Evolutionary conservation across 2,797 vertebrate species (phyloP).

Genomic region (Hapalemur alaotrensis): DNA sequence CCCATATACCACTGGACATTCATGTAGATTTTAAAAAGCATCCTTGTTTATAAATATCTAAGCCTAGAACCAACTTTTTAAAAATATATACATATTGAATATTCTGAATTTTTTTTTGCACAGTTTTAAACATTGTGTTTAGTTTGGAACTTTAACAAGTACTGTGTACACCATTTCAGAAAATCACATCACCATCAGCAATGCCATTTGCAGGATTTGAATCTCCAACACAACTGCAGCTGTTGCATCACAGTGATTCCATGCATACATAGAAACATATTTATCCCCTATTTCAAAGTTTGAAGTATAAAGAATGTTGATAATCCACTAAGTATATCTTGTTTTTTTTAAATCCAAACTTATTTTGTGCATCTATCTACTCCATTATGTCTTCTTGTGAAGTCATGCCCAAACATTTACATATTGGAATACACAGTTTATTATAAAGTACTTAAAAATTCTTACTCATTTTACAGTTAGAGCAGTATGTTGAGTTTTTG

Average conservation of each 20-base stretch:
- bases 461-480: neutral
- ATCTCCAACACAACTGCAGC: neutral
- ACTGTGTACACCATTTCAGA: neutral
- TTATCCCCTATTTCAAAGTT: neutral
- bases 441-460: neutral
- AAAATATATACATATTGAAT: neutral
- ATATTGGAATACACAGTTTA: neutral
- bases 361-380: neutral
- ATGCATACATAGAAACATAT: neutral
- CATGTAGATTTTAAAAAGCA: neutral
- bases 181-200: neutral
- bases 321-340: slow-evolving; percentile 14
- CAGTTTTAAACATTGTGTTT: neutral
- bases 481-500: neutral
- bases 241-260: neutral
- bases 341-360: neutral
- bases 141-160: neutral
- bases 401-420: neutral
- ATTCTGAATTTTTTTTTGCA: neutral
- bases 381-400: neutral
- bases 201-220: fast-evolving
- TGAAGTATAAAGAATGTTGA: neutral
- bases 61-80: slow-evolving; percentile 12
- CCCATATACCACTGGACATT: neutral
- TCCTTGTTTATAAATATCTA: neutral